A percentile compares a stretch with the other conserved stretches of the same genome.
Conservation (phyloP, 2,797 vertebrate genomes). For the Danio choprae region DNA sequence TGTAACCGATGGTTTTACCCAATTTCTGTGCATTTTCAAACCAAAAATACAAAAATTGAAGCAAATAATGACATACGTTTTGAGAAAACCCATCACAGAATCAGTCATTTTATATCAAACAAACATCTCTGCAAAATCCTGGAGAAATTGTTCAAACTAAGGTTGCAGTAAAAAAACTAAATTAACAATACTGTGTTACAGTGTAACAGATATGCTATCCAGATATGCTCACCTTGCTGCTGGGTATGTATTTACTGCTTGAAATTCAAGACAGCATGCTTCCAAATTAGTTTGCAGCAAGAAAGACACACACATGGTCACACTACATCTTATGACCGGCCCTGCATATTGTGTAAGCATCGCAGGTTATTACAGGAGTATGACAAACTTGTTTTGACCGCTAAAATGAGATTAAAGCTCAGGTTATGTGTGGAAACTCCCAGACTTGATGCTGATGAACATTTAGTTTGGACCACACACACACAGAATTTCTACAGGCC, state of each 20-base stretch:
- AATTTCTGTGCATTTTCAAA: no score
- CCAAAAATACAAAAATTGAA: no score
- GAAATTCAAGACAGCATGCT: conserved; percentile 43
- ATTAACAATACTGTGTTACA: not conserved
- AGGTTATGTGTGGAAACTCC: conserved; percentile 20
- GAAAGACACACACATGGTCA: conserved; percentile 17
- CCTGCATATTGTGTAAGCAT: not conserved
- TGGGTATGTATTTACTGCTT: conserved; percentile 15
- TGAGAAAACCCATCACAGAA: no score
- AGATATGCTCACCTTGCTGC: not conserved
- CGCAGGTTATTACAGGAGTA: conserved; percentile 9
- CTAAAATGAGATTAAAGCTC: not conserved
- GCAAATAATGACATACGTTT: no score
- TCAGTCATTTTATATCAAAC: no score
- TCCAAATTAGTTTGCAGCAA: conserved; percentile 34
- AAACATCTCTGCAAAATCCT: no score
- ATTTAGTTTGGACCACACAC: conserved; percentile 34
- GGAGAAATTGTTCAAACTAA: no score
- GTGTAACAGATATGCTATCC: not conserved
- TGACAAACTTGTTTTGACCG: conserved; percentile 17
- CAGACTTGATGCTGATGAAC: conserved; percentile 13
- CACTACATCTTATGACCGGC: conserved; percentile 45
- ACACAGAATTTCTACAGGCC: conserved; percentile 9
- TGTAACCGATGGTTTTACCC: no score
- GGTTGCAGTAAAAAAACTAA: no score